These are phyloP conservation scores for Nixonia krombeini DNA, from an alignment of 1,140 invertebrate species.

Conservation along the genomic window DNA sequence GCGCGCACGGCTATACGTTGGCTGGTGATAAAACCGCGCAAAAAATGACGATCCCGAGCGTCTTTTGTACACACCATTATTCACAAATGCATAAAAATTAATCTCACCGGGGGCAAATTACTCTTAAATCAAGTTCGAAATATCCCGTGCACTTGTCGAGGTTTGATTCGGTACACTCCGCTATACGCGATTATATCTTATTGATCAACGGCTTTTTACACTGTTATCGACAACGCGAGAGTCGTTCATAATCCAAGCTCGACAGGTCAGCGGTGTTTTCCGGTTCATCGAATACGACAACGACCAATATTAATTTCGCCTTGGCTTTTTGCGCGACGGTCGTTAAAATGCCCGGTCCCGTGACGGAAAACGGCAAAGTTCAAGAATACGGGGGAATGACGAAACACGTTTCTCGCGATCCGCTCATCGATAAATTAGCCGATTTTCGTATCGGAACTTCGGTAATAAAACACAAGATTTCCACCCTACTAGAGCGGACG, in stretches of 20 bases:
- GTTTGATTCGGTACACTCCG: not conserved
- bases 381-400: not conserved
- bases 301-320: slow-evolving; percentile 29
- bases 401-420: too few relatives aligned
- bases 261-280: slow-evolving; percentile 21
- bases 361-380: not conserved
- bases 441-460: too few relatives aligned
- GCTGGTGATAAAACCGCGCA: too few relatives aligned
- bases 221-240: slow-evolving; percentile 27
- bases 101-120: too few relatives aligned
- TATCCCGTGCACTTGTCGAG: not conserved
- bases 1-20: too few relatives aligned
- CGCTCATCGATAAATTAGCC: too few relatives aligned
- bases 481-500: too few relatives aligned
- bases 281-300: slow-evolving; percentile 4
- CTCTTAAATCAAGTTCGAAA: not conserved
- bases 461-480: too few relatives aligned
- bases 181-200: not conserved
- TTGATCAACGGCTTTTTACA: slow-evolving; percentile 18
- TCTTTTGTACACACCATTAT: too few relatives aligned
- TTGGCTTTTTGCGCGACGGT: slow-evolving; percentile 13
- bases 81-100: too few relatives aligned
- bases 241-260: slow-evolving; percentile 22
- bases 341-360: slow-evolving; percentile 17
- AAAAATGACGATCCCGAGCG: too few relatives aligned